Evolutionary conservation across 2,888 invertebrate species (phyloP), one percentile per base, ranked within the genome.

Genomic region (Euspilapteryx auroguttella): DNA sequence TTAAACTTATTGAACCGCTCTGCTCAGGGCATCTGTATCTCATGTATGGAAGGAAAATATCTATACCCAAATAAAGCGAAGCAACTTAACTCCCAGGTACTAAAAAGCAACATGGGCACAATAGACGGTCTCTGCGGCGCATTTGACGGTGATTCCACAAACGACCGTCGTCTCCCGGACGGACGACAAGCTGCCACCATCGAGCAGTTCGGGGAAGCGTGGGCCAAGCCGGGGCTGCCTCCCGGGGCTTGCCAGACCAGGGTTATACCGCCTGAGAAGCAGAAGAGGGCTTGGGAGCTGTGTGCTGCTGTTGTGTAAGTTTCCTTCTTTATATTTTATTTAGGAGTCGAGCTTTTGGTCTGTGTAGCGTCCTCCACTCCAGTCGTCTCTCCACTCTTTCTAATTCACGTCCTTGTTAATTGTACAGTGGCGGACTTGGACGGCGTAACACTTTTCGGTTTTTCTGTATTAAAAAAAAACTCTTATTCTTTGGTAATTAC

Each of bases 91-190:
- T 4, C 33, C 1, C 29, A 81, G 81, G 65, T 79, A 1, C 69
- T 80, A 1, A 79, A 81, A 28, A 80, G 79, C 39, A 68, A 83
- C 38, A 53, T 66, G 33, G 78, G 80, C 6, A 71, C 79, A 23
- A 84, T 91, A 0, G 87, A 89, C 42, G 92, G 92, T 0, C 62
- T 92, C 7, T 93, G 92, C 49, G 92, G 92, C 2, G 83, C 80
- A 32, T 89, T 82, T 52, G 87, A 88, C 55, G 84, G 83, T 2
- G 58, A 78, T 14, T 42, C 68, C 0, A 42, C 48, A 24, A 88
- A 90, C 54, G 92, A 92, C 49, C 83, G 85, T 27, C 78, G 82
- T 2, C 75, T 80, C 35, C 90, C 90, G 0, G 79, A 82, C 49
- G 90, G 90, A 1, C 49, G 45, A 1, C 45, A 75, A 2, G 81